A percentile compares a stretch with the other conserved stretches of the same genome.
phyloP scores from a whole-genome alignment of 2,113 vertebrate genomes.

The Struthio camelus region DNA sequence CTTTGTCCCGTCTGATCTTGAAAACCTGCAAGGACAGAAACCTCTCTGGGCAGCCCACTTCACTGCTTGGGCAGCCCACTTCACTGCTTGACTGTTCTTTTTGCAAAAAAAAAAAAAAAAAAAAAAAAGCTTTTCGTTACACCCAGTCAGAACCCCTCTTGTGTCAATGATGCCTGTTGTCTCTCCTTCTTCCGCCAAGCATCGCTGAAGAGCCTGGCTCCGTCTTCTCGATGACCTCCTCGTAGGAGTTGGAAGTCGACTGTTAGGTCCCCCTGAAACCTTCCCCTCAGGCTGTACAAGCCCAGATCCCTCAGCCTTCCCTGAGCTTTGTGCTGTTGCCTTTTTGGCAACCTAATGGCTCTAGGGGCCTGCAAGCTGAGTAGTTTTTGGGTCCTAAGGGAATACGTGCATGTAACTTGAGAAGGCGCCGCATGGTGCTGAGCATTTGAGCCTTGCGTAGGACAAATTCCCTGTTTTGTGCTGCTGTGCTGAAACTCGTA shows the following conservation, averaged over 20 bases:
- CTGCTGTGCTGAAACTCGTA: not conserved
- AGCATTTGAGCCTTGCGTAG: accelerated
- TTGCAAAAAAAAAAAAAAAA: no score
- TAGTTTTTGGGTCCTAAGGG: not conserved
- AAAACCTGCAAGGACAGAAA: not conserved
- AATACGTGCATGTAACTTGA: not conserved
- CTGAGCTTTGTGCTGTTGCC: not conserved
- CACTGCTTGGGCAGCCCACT: not conserved
- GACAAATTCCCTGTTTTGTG: not conserved
- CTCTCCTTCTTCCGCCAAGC: not conserved
- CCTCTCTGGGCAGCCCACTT: not conserved
- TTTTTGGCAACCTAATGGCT: not conserved
- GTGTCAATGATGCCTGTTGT: not conserved
- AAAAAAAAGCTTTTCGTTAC: not conserved
- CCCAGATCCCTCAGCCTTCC: not conserved
- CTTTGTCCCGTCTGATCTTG: not conserved
- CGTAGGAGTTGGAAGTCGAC: not conserved
- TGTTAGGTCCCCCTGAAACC: not conserved
- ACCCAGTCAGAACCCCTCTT: not conserved
- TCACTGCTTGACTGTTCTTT: not conserved
- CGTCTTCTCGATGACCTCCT: not conserved
- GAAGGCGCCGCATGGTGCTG: not conserved
- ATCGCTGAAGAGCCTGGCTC: not conserved
- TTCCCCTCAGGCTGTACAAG: not conserved
- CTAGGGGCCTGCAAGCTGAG: no score